A percentile compares a stretch with the other conserved stretches of the same genome.
Conservation (phyloP, 2,797 vertebrate genomes). For the Liasis olivaceus region DNA sequence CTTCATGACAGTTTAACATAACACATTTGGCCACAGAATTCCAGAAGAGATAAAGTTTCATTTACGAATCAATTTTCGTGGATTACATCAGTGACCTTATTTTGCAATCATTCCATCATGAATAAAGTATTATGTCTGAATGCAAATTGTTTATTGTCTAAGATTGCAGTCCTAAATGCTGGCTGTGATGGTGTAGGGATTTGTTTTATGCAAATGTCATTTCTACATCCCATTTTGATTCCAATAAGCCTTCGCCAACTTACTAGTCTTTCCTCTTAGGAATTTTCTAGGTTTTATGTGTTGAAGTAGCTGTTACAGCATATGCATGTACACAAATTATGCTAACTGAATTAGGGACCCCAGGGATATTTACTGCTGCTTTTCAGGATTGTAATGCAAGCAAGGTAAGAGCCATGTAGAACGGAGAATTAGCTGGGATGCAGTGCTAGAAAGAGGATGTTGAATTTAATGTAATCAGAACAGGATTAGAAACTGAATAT, state of each 20-base stretch:
- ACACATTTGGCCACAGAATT: not conserved
- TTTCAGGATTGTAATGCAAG: constrained; percentile 30
- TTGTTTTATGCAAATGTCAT: not conserved
- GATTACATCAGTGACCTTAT: not conserved
- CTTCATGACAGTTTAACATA: not conserved
- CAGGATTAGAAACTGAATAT: constrained; percentile 30
- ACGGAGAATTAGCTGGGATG: constrained; percentile 37
- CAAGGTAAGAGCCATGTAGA: constrained; percentile 31
- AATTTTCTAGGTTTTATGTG: constrained; percentile 29
- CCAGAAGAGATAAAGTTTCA: not conserved
- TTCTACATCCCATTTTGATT: not conserved
- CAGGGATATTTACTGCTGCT: constrained; percentile 37
- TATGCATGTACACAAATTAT: not conserved
- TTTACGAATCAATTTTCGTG: not conserved
- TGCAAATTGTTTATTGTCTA: not conserved
- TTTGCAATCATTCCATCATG: not conserved
- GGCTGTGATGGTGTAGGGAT: not conserved
- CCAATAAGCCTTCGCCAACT: not conserved
- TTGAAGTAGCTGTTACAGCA: constrained; percentile 29
- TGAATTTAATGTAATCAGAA: constrained; percentile 39
- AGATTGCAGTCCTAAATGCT: not conserved
- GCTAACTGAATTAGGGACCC: constrained; percentile 36
- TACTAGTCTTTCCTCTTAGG: not conserved
- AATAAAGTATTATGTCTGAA: not conserved
- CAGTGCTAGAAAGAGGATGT: constrained; percentile 26